These are phyloP conservation scores for Cacatua alba DNA, from an alignment of 2,113 vertebrate species.

Conservation along the genomic window DNA sequence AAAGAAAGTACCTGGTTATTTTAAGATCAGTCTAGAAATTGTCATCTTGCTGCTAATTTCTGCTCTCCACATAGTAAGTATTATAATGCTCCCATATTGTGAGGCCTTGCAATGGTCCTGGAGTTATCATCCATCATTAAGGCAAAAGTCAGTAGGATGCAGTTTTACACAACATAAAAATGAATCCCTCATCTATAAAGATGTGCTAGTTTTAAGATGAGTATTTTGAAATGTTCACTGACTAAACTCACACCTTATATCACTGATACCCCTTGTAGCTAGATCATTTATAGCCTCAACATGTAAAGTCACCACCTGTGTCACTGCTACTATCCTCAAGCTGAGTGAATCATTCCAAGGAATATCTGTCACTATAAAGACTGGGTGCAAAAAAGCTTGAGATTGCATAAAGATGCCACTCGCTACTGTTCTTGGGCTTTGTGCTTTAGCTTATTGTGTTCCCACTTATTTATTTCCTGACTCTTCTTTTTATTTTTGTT, in stretches of 20 bases:
- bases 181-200: neutral
- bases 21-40: conserved; percentile 33
- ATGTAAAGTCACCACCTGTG: neutral
- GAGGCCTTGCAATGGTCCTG: neutral
- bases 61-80: neutral
- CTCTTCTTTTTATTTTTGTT: neutral
- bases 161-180: neutral
- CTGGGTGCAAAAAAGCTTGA: neutral
- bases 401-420: neutral
- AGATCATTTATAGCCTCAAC: neutral
- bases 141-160: neutral
- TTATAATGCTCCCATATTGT: neutral
- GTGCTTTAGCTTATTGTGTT: neutral
- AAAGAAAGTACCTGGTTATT: conserved; percentile 1
- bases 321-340: neutral
- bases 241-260: neutral
- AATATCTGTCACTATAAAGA: neutral
- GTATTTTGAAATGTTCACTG: neutral
- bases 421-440: neutral
- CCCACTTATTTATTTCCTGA: neutral
- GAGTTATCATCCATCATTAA: neutral
- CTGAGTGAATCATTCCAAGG: neutral
- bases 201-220: neutral
- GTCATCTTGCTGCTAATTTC: conserved; percentile 16
- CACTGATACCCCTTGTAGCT: neutral